Evolutionary conservation across 2,888 invertebrate genomes (phyloP).

Genomic region (Cryptus armator): DNA sequence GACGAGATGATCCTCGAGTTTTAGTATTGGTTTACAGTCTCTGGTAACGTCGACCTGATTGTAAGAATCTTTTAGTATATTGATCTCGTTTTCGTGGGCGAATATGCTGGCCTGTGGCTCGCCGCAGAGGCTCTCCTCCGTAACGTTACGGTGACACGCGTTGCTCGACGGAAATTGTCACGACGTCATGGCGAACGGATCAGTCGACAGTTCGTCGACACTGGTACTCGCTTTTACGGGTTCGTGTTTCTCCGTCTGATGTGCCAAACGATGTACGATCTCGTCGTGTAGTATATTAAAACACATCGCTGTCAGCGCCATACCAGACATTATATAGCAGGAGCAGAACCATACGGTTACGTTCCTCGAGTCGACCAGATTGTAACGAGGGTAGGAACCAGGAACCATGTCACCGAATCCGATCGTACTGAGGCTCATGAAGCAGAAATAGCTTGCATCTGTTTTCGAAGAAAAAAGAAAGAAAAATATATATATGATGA

Average conservation of each 20-base stretch:
- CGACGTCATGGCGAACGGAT: conserved; percentile 90
- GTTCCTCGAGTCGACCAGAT: conserved; percentile 87
- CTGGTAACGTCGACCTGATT: conserved; percentile 84
- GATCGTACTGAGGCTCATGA: conserved; percentile 97
- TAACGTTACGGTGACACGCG: conserved; percentile 81
- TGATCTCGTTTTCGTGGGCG: conserved; percentile 84
- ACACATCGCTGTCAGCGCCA: conserved; percentile 96
- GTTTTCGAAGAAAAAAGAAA: conserved; percentile 36
- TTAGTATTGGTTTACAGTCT: conserved; percentile 83
- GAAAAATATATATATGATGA: neutral
- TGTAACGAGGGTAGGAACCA: conserved; percentile 87
- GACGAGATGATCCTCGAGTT: conserved; percentile 82
- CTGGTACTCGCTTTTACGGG: conserved; percentile 89
- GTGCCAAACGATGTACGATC: conserved; percentile 93
- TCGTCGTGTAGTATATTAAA: conserved; percentile 96
- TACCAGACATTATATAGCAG: conserved; percentile 93
- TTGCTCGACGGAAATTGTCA: conserved; percentile 89
- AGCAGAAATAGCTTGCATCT: conserved; percentile 93
- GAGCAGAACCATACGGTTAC: conserved; percentile 96
- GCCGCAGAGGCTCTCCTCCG: conserved; percentile 82
- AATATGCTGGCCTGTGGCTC: conserved; percentile 82
- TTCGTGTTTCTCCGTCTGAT: conserved; percentile 87
- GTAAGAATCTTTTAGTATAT: conserved; percentile 83
- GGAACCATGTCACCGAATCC: conserved; percentile 96
- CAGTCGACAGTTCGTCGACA: conserved; percentile 88